Conservation (phyloP, 2,797 vertebrate genomes). For the Carcharodon carcharias region DNA sequence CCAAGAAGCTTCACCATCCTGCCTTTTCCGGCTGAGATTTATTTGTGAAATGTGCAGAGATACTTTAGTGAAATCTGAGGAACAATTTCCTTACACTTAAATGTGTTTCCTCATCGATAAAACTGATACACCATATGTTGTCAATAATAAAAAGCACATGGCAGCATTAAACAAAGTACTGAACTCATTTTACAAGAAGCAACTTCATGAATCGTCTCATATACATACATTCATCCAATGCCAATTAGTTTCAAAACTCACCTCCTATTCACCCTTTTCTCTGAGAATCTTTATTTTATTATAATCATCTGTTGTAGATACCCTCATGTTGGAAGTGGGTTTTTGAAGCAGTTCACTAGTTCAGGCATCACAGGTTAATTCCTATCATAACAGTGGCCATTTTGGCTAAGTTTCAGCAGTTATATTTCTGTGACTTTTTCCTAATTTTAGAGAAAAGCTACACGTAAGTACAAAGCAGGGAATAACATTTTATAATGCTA, state of each 20-base stretch:
- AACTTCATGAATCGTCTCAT: not conserved
- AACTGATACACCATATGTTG: constrained; percentile 30
- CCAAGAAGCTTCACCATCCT: not conserved
- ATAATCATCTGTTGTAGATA: not conserved
- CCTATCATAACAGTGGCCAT: not conserved
- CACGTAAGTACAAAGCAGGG: not conserved
- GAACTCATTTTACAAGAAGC: constrained; percentile 13
- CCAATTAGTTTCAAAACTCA: not conserved
- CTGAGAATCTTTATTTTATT: not conserved
- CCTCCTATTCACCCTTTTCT: not conserved
- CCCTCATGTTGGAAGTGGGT: not conserved
- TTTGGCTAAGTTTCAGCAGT: not conserved
- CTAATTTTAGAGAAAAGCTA: not conserved
- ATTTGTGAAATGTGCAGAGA: constrained; percentile 26
- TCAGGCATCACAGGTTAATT: not conserved
- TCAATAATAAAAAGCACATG: constrained; percentile 33
- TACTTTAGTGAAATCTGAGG: constrained; percentile 27
- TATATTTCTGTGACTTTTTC: not conserved
- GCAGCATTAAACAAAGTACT: constrained; percentile 8
- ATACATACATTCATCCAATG: constrained; percentile 9
- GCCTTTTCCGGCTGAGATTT: constrained; percentile 17
- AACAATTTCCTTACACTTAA: constrained; percentile 33
- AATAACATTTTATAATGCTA: not conserved
- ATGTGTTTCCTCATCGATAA: constrained; percentile 33
- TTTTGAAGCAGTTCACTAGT: not conserved